Conservation (phyloP, 2,113 vertebrate species). For the Paedocypris sp. region DNA sequence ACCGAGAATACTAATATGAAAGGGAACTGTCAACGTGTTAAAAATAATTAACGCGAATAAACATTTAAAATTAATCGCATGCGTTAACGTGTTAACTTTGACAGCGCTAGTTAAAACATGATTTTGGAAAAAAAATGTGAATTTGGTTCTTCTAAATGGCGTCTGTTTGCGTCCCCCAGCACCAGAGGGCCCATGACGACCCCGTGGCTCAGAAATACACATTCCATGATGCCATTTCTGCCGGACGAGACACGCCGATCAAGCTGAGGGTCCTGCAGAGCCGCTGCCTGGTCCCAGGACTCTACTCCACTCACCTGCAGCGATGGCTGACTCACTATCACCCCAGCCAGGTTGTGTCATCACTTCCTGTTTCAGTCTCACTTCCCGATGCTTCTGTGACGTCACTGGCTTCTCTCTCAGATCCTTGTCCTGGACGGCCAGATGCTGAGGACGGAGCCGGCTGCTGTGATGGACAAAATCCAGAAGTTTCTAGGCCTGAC, state of each 20-base stretch:
- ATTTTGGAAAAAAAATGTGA: no score
- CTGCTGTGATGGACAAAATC: slow-evolving; percentile 77
- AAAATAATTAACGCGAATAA: no score
- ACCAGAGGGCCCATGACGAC: slow-evolving; percentile 78
- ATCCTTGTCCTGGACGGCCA: slow-evolving; percentile 81
- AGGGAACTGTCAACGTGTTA: no score
- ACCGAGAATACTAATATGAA: no score
- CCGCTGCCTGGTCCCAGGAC: slow-evolving; percentile 75
- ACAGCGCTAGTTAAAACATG: no score
- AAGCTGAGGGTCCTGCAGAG: slow-evolving; percentile 73
- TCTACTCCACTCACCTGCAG: slow-evolving; percentile 75
- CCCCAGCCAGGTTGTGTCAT: slow-evolving; percentile 66
- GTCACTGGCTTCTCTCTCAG: slow-evolving; percentile 39
- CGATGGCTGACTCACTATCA: slow-evolving; percentile 78
- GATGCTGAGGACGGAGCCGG: slow-evolving; percentile 73
- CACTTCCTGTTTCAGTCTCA: background rate
- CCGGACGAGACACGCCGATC: slow-evolving; percentile 46
- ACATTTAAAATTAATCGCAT: no score
- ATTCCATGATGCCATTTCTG: slow-evolving; percentile 78
- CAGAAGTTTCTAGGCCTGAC: slow-evolving; percentile 75
- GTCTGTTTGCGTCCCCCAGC: slow-evolving; percentile 47
- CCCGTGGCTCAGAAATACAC: slow-evolving; percentile 74
- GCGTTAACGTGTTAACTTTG: no score
- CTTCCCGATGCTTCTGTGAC: background rate
- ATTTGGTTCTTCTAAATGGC: background rate